phyloP scores from a whole-genome alignment of 2,888 invertebrate genomes.

The Parnassius mnemosyne region DNA sequence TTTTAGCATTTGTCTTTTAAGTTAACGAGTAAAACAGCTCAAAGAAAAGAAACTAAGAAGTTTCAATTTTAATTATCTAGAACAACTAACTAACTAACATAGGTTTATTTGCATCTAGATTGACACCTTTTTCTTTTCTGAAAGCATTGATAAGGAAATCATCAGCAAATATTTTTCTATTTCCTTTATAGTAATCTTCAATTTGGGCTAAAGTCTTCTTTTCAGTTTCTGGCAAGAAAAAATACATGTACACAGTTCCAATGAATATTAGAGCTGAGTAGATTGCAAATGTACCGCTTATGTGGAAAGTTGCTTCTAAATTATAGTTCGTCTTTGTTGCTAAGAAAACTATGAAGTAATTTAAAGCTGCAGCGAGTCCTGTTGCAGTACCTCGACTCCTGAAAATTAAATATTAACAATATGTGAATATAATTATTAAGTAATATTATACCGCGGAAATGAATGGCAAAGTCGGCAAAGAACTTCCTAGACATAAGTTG shows the following conservation, averaged over 20 bases:
- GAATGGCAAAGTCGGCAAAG: too few species aligned
- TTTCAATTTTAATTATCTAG: too few species aligned
- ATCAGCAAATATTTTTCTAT: slow-evolving; percentile 63
- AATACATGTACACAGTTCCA: slow-evolving; percentile 74
- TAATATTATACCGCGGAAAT: too few species aligned
- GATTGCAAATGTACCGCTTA: slow-evolving; percentile 73
- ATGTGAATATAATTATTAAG: too few species aligned
- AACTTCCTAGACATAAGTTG: background rate
- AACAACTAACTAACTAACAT: slow-evolving; percentile 58
- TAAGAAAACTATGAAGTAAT: slow-evolving; percentile 72
- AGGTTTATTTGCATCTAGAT: slow-evolving; percentile 49
- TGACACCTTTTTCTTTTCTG: slow-evolving; percentile 49
- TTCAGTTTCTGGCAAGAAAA: slow-evolving; percentile 80
- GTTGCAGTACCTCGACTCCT: slow-evolving; percentile 79
- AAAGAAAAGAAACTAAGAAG: background rate
- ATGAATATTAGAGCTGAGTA: slow-evolving; percentile 67
- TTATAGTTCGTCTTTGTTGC: slow-evolving; percentile 78
- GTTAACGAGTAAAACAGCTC: slow-evolving; percentile 1
- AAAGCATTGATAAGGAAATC: slow-evolving; percentile 67
- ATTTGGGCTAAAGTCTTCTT: slow-evolving; percentile 74
- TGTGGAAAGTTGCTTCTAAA: slow-evolving; percentile 65
- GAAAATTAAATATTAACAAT: slow-evolving; percentile 34
- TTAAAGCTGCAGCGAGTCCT: slow-evolving; percentile 72
- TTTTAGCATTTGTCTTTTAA: slow-evolving; percentile 24
- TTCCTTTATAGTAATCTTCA: slow-evolving; percentile 68